Evolutionary conservation across 1,140 invertebrate genomes (phyloP).

Genomic region (Scaptomyza graminum): DNA sequence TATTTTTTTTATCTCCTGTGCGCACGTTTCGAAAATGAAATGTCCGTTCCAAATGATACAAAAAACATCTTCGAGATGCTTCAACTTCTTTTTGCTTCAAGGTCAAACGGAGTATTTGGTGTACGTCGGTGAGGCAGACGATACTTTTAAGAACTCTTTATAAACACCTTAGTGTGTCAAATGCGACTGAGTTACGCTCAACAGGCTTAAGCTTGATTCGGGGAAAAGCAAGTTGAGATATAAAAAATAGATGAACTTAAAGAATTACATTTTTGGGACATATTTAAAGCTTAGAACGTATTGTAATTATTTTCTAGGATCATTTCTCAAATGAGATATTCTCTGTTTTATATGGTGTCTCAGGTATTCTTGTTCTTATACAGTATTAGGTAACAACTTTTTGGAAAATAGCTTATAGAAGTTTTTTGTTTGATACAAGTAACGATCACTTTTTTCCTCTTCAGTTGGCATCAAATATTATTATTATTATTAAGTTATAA

Average conservation of each 20-base stretch:
- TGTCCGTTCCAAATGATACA: constrained; percentile 69
- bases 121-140: background rate
- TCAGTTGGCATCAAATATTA: too few relatives aligned
- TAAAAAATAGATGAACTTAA: background rate
- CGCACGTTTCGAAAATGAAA: constrained; percentile 73
- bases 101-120: constrained; percentile 61
- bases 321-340: too few relatives aligned
- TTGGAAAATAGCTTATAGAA: too few relatives aligned
- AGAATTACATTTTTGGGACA: background rate
- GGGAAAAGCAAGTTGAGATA: background rate
- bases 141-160: constrained; percentile 41
- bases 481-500: too few relatives aligned
- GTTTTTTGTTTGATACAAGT: too few relatives aligned
- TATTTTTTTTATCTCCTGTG: constrained; percentile 3
- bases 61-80: constrained; percentile 52
- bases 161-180: constrained; percentile 76
- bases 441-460: too few relatives aligned
- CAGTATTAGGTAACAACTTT: too few relatives aligned
- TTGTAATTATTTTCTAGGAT: too few relatives aligned
- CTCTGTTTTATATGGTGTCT: too few relatives aligned
- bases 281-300: too few relatives aligned
- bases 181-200: constrained; percentile 69
- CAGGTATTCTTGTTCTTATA: too few relatives aligned
- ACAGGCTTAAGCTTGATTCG: constrained; percentile 17
- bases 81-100: constrained; percentile 50